Conservation (phyloP, 2,113 vertebrate species). For the Mesoclemmys tuberculata region DNA sequence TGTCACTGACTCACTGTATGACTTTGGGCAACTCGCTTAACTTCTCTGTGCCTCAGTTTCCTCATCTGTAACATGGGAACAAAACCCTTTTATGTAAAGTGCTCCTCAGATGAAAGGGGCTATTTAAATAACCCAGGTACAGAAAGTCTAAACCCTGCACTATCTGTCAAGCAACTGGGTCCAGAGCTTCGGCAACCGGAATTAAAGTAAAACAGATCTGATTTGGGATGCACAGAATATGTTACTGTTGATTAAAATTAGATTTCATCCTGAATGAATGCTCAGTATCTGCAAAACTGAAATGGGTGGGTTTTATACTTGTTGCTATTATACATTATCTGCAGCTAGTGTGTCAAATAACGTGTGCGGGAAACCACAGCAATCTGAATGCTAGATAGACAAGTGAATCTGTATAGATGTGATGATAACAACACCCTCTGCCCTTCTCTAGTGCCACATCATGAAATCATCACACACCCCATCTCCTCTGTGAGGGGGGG, state of each 20-base stretch:
- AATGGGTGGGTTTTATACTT: neutral
- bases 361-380: neutral
- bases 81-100: rapidly evolving
- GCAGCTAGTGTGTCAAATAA: neutral
- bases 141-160: neutral
- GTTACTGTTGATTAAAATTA: neutral
- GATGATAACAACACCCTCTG: neutral
- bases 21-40: neutral
- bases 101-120: neutral
- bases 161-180: neutral
- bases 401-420: neutral
- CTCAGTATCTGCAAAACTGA: neutral
- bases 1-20: rapidly evolving
- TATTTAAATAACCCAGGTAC: rapidly evolving
- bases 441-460: neutral
- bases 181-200: neutral
- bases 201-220: neutral
- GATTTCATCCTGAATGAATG: neutral
- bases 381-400: neutral
- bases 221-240: rapidly evolving
- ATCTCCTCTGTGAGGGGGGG: neutral
- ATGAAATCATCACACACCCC: neutral
- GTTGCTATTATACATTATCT: rapidly evolving
- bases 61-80: rapidly evolving
- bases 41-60: rapidly evolving